Conservation (phyloP, 2,888 invertebrate genomes). For the Agrochola lychnidis region DNA sequence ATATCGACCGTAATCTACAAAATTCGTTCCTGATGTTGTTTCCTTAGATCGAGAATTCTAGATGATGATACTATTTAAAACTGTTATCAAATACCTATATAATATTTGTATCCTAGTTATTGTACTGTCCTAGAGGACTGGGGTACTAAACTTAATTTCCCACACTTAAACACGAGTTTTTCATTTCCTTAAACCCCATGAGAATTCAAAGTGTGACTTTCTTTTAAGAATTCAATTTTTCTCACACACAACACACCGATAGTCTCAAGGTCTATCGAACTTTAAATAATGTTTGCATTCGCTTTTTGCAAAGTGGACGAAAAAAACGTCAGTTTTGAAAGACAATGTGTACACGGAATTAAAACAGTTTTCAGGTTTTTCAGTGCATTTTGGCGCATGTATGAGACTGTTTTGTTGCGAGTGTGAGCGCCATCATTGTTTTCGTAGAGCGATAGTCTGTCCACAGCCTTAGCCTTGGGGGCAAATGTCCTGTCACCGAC, state of each 20-base stretch:
- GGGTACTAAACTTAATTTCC: neutral
- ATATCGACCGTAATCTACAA: neutral
- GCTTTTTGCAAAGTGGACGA: conserved; percentile 28
- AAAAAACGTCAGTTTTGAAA: conserved; percentile 21
- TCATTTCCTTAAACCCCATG: neutral
- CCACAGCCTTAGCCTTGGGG: conserved; percentile 45
- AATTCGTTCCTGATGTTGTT: neutral
- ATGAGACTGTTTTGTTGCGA: neutral
- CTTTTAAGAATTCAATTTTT: conserved; percentile 1
- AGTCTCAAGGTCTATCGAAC: conserved; percentile 33
- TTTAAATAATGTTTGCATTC: conserved; percentile 44
- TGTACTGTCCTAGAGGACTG: neutral
- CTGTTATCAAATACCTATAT: neutral
- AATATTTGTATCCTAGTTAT: neutral
- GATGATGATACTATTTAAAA: neutral
- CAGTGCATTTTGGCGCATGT: neutral
- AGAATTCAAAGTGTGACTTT: conserved; percentile 1
- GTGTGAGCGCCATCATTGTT: conserved; percentile 12
- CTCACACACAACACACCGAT: neutral
- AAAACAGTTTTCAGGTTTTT: neutral
- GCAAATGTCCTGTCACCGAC: conserved; percentile 37
- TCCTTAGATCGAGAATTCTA: neutral
- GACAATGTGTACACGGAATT: neutral
- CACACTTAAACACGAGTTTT: neutral
- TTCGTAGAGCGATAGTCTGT: conserved; percentile 18